Evolutionary conservation across 2,888 invertebrate genomes (phyloP).

Genomic region (Megastigmus dorsalis): DNA sequence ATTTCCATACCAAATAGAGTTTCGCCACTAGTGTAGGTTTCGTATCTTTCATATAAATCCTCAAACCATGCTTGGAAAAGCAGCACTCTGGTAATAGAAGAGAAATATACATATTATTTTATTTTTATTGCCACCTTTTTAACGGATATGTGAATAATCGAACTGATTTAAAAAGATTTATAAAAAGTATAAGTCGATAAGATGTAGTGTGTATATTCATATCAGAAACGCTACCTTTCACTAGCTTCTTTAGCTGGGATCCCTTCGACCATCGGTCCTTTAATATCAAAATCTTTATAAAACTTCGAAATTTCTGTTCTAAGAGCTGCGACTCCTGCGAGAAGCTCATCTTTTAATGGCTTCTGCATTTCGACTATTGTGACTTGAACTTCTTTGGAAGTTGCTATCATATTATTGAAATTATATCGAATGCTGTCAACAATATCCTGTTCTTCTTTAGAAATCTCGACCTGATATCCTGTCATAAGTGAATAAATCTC

Average conservation of each 20-base stretch:
- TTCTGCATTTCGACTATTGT: conserved; percentile 85
- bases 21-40: conserved; percentile 90
- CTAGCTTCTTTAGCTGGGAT: conserved; percentile 90
- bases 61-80: conserved; percentile 88
- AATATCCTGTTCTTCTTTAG: conserved; percentile 86
- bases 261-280: conserved; percentile 90
- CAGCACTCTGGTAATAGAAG: conserved; percentile 76
- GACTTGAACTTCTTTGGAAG: conserved; percentile 83
- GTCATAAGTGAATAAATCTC: conserved; percentile 86
- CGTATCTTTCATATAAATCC: conserved; percentile 86
- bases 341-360: conserved; percentile 83
- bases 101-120: background rate
- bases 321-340: conserved; percentile 82
- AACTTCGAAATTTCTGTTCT: conserved; percentile 81
- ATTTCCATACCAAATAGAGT: conserved; percentile 88
- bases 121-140: no score
- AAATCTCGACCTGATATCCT: conserved; percentile 81
- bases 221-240: conserved; percentile 79
- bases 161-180: no score
- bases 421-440: conserved; percentile 87
- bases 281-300: conserved; percentile 83
- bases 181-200: no score
- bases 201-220: no score
- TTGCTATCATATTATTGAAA: conserved; percentile 84
- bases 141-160: no score